Evolutionary conservation across 2,113 vertebrate species (phyloP).

Genomic region (Pterocles burchelli): DNA sequence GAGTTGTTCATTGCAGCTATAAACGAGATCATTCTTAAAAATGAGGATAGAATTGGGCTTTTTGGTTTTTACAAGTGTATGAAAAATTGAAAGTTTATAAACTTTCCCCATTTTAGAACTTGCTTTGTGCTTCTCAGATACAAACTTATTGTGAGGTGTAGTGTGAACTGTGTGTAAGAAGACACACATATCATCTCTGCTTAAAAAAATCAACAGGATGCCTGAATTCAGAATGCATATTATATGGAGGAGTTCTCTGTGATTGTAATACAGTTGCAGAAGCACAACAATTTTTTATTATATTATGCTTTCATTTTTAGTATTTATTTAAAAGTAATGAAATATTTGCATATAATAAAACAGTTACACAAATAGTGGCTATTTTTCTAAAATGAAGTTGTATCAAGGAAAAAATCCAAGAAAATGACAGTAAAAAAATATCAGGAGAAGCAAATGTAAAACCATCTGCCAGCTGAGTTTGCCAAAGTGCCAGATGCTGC

Average conservation of each 20-base stretch:
- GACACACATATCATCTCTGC: neutral
- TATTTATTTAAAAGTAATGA: neutral
- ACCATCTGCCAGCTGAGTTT: neutral
- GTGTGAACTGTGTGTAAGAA: neutral
- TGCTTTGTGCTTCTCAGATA: neutral
- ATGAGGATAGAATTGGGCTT: accelerated
- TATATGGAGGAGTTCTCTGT: neutral
- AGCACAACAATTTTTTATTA: neutral
- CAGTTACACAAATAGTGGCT: neutral
- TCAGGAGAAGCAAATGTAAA: neutral
- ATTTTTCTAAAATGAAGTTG: neutral
- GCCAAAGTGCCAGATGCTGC: slow-evolving; percentile 21
- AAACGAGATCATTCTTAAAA: neutral
- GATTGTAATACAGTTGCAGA: neutral
- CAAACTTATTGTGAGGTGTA: neutral
- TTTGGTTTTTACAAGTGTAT: neutral
- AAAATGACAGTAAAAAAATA: neutral
- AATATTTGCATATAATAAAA: neutral
- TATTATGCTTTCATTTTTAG: neutral
- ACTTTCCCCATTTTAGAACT: neutral
- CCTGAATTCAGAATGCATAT: neutral
- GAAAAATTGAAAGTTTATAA: neutral
- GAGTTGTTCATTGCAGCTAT: neutral
- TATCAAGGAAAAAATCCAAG: neutral
- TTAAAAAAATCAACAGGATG: neutral